These are phyloP conservation scores for Rafetus swinhoei DNA, from an alignment of 2,113 vertebrate genomes.

Conservation along the genomic window DNA sequence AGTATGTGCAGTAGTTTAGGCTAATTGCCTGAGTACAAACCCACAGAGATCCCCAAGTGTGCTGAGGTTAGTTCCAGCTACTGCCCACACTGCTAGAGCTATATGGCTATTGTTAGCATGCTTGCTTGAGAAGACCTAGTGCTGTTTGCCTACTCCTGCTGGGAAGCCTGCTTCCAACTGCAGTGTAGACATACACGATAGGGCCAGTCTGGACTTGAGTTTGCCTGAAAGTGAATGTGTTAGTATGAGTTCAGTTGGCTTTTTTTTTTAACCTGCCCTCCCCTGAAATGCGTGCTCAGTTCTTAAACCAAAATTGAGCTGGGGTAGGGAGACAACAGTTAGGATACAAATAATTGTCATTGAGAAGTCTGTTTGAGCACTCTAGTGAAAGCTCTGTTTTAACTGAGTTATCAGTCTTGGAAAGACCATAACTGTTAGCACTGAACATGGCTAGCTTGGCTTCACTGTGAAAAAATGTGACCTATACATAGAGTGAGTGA, in stretches of 20 bases:
- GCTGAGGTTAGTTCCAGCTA: neutral
- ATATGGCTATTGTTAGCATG: neutral
- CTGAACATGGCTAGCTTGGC: neutral
- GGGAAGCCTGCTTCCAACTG: neutral
- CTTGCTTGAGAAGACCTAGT: neutral
- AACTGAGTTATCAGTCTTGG: neutral
- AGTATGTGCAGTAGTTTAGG: neutral
- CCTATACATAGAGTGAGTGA: neutral
- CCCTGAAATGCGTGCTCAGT: too few relatives aligned
- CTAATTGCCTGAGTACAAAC: neutral
- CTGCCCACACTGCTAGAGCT: neutral
- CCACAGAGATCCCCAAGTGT: neutral
- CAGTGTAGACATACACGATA: neutral
- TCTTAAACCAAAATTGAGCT: too few relatives aligned
- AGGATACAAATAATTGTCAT: neutral
- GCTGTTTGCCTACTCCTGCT: neutral
- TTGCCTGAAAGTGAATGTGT: neutral
- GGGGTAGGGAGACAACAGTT: neutral
- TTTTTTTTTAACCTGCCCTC: neutral
- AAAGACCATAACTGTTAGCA: neutral
- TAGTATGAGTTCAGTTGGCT: neutral
- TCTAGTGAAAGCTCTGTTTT: neutral
- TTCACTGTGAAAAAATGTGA: neutral
- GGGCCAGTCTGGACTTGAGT: neutral
- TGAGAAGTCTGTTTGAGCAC: neutral